phyloP scores from a whole-genome alignment of 2,797 vertebrate genomes.

The Molossus alvarezi region DNA sequence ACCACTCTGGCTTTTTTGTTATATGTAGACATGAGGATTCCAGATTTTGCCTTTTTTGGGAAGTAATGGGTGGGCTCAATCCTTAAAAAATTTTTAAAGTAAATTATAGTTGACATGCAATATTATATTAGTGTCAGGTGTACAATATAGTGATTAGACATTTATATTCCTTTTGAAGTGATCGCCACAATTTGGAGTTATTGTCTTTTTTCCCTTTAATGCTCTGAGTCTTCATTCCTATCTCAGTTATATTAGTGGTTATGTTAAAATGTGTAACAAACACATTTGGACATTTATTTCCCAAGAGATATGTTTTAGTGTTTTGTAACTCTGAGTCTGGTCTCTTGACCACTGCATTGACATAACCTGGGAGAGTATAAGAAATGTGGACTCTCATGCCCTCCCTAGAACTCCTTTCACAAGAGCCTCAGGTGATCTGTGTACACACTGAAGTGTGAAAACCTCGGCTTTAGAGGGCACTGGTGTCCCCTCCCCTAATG shows the following conservation, averaged over 20 bases:
- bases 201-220: not conserved
- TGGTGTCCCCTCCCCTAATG: rapidly evolving
- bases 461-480: not conserved
- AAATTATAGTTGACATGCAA: not conserved
- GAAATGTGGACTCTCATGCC: not conserved
- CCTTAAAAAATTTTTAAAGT: not conserved
- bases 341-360: not conserved
- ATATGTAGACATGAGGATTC: not conserved
- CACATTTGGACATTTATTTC: not conserved
- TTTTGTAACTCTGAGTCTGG: not conserved
- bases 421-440: not conserved
- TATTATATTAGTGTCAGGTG: not conserved
- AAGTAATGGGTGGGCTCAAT: too few relatives aligned
- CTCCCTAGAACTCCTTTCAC: too few relatives aligned
- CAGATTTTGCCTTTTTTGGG: not conserved
- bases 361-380: not conserved
- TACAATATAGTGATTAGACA: not conserved
- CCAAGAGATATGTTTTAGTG: not conserved
- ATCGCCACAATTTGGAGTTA: not conserved
- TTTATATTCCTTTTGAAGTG: not conserved
- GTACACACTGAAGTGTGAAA: not conserved
- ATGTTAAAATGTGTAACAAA: conserved; percentile 32
- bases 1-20: conserved; percentile 5
- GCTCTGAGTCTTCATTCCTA: conserved; percentile 30
- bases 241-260: not conserved